Evolutionary conservation across 1,140 invertebrate species (phyloP).

Genomic region (Drosophila orosa): DNA sequence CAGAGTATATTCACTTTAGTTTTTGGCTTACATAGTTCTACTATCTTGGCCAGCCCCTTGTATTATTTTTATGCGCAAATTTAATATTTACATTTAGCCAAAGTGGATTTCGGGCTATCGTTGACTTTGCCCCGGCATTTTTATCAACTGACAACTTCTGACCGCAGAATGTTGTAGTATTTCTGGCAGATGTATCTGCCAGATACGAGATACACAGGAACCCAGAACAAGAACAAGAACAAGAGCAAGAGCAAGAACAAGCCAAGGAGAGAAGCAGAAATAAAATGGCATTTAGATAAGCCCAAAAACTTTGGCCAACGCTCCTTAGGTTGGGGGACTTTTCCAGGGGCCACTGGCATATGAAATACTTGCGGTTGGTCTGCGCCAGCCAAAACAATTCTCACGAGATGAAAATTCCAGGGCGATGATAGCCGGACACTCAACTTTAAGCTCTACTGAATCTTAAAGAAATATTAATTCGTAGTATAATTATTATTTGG

Average conservation of each 20-base stretch:
- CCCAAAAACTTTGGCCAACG: conserved; percentile 43
- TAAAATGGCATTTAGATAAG: conserved; percentile 79
- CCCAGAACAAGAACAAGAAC: conserved; percentile 13
- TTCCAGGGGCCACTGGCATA: conserved; percentile 1
- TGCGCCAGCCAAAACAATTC: conserved; percentile 2
- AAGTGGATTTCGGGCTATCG: conserved; percentile 72
- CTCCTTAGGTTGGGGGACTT: neutral
- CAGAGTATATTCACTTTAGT: conserved; percentile 62
- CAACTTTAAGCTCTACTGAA: neutral
- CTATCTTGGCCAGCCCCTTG: conserved; percentile 15
- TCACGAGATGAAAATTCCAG: conserved; percentile 26
- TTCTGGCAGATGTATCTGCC: conserved; percentile 32
- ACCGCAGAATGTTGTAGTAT: conserved; percentile 41
- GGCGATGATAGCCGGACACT: conserved; percentile 18
- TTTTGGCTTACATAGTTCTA: conserved; percentile 51
- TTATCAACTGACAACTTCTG: conserved; percentile 57
- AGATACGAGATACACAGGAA: conserved; percentile 35
- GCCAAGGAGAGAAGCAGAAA: conserved; percentile 36
- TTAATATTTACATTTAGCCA: conserved; percentile 79
- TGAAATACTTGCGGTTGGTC: conserved; percentile 28
- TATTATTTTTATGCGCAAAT: conserved; percentile 78
- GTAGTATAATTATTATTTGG: neutral
- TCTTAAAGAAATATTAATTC: neutral
- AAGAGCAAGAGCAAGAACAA: conserved; percentile 5
- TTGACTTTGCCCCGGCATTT: conserved; percentile 47